Evolutionary conservation across 2,113 vertebrate species (phyloP), one percentile per base, ranked within the genome.

Genomic region (Arvicanthis niloticus): DNA sequence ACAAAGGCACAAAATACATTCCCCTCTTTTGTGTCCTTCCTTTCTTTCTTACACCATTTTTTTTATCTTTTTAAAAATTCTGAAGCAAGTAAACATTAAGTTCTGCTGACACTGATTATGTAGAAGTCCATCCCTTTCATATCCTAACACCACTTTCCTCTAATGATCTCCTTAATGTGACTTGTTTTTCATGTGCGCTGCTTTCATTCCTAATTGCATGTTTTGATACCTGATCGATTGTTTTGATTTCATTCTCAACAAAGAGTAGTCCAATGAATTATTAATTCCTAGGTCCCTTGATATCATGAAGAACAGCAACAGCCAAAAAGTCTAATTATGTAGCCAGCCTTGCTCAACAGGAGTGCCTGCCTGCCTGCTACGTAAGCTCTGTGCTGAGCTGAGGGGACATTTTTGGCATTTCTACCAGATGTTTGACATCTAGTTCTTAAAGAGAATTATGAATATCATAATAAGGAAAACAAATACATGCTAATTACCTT

Each of bases 201-300:
- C 67, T 89, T 93, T 78, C 48, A 95, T 94, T 84, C 42, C 48
- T 90, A 77, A 88, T 72, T 88, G 26, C 37, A 51, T 42, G 78
- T 88, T 88, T 81, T 65, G 7, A 58, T 40, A 37, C 45, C 24
- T 45, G 37, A 17, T 58, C 26, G 53, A 51, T 88, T 70, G 31
- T 72, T 95, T 51, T 70, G n/a, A 93, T 93, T 87, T n/a, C 4
- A n/a, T 90, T 92, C 45, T 89, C 91, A 22, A 15, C 82, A 86
- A 87, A 29, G 84, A 91, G 67, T 56, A 67, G 53, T 88, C 40
- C 68, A 89, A 93, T 91, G 65, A 85, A 86, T 77, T 10, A 76
- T 88, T 65, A 31, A 45, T 95, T 88, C 42, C 56, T 65, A 42
- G 40, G 4, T 86, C 68, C 10, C 45, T 60, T 58, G n/a, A 21